phyloP scores from a whole-genome alignment of 1,140 invertebrate genomes.

The Listronotus oregonensis region DNA sequence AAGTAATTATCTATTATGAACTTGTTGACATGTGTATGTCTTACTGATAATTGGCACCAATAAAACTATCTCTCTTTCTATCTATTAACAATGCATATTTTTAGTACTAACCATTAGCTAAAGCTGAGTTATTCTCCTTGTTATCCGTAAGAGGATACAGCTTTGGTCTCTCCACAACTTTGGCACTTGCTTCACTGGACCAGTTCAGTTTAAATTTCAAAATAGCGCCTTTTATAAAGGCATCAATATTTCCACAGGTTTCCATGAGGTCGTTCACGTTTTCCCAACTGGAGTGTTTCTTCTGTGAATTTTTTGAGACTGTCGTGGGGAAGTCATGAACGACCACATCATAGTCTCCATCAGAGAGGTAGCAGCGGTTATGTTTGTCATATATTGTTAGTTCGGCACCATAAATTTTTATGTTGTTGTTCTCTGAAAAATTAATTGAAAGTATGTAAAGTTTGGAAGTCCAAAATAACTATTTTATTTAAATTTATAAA shows the following conservation, averaged over 20 bases:
- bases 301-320: conserved; percentile 62
- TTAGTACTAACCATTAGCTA: conserved; percentile 35
- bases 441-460: too few relatives aligned
- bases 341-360: conserved; percentile 88
- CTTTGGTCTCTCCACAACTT: conserved; percentile 70
- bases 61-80: too few relatives aligned
- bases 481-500: too few relatives aligned
- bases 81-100: too few relatives aligned
- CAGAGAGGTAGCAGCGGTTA: conserved; percentile 80
- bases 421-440: conserved; percentile 39
- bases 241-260: conserved; percentile 66
- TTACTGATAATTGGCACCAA: too few relatives aligned
- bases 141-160: conserved; percentile 61
- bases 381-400: conserved; percentile 90
- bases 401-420: conserved; percentile 80
- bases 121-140: conserved; percentile 65
- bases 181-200: conserved; percentile 74
- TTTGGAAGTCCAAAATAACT: background rate
- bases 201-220: conserved; percentile 84
- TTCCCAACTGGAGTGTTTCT: conserved; percentile 80
- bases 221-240: conserved; percentile 74
- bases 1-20: too few relatives aligned
- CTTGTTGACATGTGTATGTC: too few relatives aligned
- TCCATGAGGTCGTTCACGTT: conserved; percentile 71
- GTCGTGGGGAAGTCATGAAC: conserved; percentile 70